phyloP scores from a whole-genome alignment of 2,797 vertebrate species.

The Pelochelys cantorii region DNA sequence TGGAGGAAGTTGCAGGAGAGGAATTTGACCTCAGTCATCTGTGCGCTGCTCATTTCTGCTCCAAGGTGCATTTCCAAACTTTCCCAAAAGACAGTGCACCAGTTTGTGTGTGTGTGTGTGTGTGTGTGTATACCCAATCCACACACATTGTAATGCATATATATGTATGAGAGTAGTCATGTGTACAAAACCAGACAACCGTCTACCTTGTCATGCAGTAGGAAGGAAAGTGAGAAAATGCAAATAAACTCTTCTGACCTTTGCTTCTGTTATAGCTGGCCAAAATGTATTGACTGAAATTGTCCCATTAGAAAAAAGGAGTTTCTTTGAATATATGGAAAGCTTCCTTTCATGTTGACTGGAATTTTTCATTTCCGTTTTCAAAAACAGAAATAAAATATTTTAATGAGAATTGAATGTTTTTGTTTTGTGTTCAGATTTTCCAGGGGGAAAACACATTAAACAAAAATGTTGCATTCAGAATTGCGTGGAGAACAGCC shows the following conservation, averaged over 20 bases:
- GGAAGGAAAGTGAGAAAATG: not conserved
- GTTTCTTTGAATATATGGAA: not conserved
- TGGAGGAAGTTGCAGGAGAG: not conserved
- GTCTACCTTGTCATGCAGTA: accelerated
- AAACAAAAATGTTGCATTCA: not conserved
- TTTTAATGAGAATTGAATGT: not conserved
- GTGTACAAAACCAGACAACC: accelerated
- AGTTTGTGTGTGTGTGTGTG: accelerated
- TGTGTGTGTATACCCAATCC: not conserved
- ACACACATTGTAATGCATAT: not conserved
- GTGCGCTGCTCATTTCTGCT: too few species aligned
- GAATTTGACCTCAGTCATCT: not conserved
- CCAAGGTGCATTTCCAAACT: not conserved
- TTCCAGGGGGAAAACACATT: not conserved
- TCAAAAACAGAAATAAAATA: not conserved
- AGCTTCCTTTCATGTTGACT: not conserved
- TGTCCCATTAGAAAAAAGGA: accelerated
- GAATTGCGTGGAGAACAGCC: not conserved
- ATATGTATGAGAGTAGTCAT: accelerated
- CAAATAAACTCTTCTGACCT: accelerated
- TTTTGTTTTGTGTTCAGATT: not conserved
- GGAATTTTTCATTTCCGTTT: not conserved
- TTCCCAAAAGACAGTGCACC: not conserved
- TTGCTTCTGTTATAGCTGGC: not conserved
- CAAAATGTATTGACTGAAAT: not conserved